Base-by-base conservation (phyloP, 1,140 invertebrate species). In the Globodera rostochiensis region DNA sequence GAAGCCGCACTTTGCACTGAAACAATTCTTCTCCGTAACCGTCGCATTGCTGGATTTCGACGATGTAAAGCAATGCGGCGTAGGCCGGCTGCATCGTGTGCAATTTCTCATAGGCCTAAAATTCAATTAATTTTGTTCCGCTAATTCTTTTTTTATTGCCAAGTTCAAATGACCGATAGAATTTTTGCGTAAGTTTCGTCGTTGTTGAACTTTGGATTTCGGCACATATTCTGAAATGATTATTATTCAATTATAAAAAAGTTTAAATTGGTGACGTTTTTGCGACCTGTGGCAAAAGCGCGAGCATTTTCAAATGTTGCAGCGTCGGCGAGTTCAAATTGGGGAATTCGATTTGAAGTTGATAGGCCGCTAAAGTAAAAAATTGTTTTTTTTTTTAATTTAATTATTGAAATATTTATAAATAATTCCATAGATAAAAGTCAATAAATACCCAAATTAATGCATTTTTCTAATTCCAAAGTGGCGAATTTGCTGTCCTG, bases 1-100 rank as follows among this genome's bases (percentile, higher is more conserved):
- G 3, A n/a, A 7, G 36, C 13, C 75, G 6, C 25, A 81, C 80
- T 77, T 86, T 86, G 13, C 83, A 84, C 11, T 11, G 50, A 49
- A 86, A 86, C 6, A 79, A 75, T 74, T 86, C 85, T 78, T 86
- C 85, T 4, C 86, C 85, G 25, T 86, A 86, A 36, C 84, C 86
- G 45, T 87, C 86, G 57, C 81, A 87, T 57, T 86, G 84, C 73
- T 86, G 85, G 7, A 82, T 85, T 46, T 86, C 86, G 11, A 86
- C 86, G 53, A 86, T 86, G 60, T 87, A 86, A 36, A 83, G 64
- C 45, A 87, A 60, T 13, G 86, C 83, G 9, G 85, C 85, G 36
- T 84, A 82, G 36, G 85, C 84, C 13, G 78, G 70, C 46, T 87
- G 74, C 84, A 87, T 86, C 57, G 83, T 86, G 47, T 45, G 69